A percentile compares a stretch with the other conserved stretches of the same genome.
phyloP scores from a whole-genome alignment of 2,797 vertebrate species.

The Garrulus glandarius region DNA sequence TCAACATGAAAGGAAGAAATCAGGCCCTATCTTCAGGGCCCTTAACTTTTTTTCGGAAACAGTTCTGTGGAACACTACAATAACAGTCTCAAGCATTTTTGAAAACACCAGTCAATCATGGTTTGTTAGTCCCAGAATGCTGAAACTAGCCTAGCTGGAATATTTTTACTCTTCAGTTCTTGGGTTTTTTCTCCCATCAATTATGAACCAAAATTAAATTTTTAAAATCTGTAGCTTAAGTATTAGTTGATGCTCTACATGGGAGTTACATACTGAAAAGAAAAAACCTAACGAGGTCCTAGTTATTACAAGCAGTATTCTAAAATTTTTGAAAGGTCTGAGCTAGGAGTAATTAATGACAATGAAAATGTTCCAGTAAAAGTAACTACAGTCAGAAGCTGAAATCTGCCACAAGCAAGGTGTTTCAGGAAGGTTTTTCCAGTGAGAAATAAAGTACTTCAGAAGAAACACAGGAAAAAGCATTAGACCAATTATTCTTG shows the following conservation, averaged over 20 bases:
- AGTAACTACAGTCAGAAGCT: neutral
- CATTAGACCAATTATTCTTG: neutral
- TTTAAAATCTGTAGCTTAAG: neutral
- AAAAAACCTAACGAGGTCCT: accelerated
- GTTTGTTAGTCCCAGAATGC: neutral
- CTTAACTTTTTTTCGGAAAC: neutral
- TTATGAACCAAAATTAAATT: neutral
- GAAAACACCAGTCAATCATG: neutral
- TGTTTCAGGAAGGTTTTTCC: neutral
- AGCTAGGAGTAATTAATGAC: neutral
- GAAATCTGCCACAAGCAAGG: neutral
- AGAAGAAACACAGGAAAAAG: neutral
- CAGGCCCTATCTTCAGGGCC: neutral
- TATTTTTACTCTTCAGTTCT: neutral
- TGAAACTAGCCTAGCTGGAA: neutral
- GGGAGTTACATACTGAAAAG: neutral
- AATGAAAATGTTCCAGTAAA: neutral
- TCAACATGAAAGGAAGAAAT: neutral
- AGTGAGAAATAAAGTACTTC: neutral
- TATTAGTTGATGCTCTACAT: neutral
- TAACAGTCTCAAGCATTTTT: neutral
- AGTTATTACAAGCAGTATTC: neutral
- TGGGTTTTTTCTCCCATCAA: neutral
- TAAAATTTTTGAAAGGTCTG: neutral
- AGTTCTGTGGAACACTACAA: neutral